phyloP scores from a whole-genome alignment of 2,113 vertebrate genomes.

The Alouatta palliata region DNA sequence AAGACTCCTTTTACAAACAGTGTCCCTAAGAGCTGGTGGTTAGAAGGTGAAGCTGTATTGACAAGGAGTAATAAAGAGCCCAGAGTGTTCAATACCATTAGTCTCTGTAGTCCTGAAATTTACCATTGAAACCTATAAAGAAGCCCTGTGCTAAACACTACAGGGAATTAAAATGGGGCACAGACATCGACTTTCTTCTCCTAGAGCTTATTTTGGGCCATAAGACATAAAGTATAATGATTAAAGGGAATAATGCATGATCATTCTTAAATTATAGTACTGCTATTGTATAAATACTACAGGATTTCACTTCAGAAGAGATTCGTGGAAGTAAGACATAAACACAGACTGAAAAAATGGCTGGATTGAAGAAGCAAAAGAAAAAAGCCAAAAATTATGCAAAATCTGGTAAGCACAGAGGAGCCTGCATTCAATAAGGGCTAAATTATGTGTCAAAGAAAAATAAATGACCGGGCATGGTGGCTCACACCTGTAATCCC shows the following conservation, averaged over 20 bases:
- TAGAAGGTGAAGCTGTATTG: background rate
- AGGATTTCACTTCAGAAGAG: background rate
- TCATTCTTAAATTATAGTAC: background rate
- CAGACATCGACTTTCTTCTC: conserved; percentile 40
- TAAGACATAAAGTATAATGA: background rate
- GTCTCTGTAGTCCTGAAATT: background rate
- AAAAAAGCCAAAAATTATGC: background rate
- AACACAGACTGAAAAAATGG: background rate
- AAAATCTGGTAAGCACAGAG: background rate
- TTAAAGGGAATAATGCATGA: conserved; percentile 13
- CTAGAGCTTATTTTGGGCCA: conserved; percentile 30
- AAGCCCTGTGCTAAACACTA: background rate
- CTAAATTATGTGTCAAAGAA: background rate
- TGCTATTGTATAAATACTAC: background rate
- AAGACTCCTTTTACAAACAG: background rate
- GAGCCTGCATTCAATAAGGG: background rate
- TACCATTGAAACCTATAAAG: conserved; percentile 25
- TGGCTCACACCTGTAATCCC: no score
- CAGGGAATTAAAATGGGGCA: background rate
- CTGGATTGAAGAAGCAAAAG: background rate
- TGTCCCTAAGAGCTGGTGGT: background rate
- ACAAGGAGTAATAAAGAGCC: background rate
- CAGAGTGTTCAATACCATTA: conserved; percentile 33
- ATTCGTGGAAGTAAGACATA: background rate
- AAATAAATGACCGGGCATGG: no score